Percentiles rank a stretch among this genome's conserved stretches.
Conservation (phyloP, 2,888 invertebrate species). For the Carterocephalus palaemon region DNA sequence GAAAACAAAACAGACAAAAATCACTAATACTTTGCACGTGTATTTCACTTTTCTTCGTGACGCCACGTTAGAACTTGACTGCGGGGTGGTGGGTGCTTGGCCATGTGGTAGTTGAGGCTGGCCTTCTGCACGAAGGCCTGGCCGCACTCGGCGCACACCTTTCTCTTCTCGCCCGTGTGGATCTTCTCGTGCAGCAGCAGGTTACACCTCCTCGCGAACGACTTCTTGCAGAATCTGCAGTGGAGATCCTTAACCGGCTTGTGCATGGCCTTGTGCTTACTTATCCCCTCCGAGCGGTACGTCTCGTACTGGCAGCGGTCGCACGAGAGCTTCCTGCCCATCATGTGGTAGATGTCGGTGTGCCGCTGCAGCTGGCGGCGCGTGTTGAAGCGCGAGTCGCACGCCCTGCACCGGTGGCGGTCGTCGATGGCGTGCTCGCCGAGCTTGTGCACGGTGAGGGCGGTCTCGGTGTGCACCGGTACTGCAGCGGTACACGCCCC, state of each 20-base stretch:
- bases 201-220: slow-evolving; percentile 58
- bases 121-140: slow-evolving; percentile 71
- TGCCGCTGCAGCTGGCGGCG: slow-evolving; percentile 55
- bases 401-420: slow-evolving; percentile 58
- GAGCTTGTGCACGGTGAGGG: slow-evolving; percentile 51
- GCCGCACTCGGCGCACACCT: slow-evolving; percentile 56
- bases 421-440: slow-evolving; percentile 56
- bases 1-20: too few relatives aligned
- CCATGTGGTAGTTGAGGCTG: slow-evolving; percentile 68
- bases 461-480: slow-evolving; percentile 52
- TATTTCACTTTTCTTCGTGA: too few relatives aligned
- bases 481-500: too few relatives aligned
- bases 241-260: slow-evolving; percentile 61
- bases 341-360: slow-evolving; percentile 60
- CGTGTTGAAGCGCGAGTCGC: slow-evolving; percentile 53
- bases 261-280: slow-evolving; percentile 65
- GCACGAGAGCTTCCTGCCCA: slow-evolving; percentile 56
- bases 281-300: slow-evolving; percentile 49
- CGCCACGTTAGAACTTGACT: too few relatives aligned
- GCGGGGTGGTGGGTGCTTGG: slow-evolving; percentile 65
- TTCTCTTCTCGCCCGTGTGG: slow-evolving; percentile 61
- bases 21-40: too few relatives aligned
- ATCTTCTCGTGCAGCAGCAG: slow-evolving; percentile 58
- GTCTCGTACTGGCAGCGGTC: slow-evolving; percentile 58
- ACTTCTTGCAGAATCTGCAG: slow-evolving; percentile 65